phyloP scores from a whole-genome alignment of 2,113 vertebrate species.

The Alosa alosa region DNA sequence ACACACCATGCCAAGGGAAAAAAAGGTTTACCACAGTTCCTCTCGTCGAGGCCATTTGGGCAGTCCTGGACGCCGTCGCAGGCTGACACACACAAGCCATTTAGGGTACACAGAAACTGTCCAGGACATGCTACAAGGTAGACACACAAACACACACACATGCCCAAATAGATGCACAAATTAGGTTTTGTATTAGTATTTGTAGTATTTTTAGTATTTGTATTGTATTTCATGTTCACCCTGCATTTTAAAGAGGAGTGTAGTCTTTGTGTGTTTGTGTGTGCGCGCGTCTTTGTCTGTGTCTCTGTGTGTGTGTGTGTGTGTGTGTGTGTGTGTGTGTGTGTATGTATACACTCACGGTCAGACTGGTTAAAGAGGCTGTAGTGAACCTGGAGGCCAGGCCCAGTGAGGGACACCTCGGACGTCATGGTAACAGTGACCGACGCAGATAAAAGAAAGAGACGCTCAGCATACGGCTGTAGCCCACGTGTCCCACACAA shows the following conservation, averaged over 20 bases:
- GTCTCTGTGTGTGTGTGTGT: constrained; percentile 1
- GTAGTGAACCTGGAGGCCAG: constrained; percentile 82
- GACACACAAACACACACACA: constrained; percentile 25
- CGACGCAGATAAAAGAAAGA: constrained; percentile 68
- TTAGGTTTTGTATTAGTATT: too few species aligned
- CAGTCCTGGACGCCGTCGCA: constrained; percentile 92
- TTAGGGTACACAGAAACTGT: constrained; percentile 83
- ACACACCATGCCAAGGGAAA: background rate
- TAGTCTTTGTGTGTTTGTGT: background rate
- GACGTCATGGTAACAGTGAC: constrained; percentile 83
- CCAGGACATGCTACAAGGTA: constrained; percentile 80
- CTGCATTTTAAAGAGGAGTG: background rate
- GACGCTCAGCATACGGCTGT: constrained; percentile 80
- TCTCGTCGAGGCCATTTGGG: constrained; percentile 86
- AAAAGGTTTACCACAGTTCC: constrained; percentile 83
- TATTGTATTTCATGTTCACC: too few species aligned
- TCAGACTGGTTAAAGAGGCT: constrained; percentile 88
- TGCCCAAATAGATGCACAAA: background rate
- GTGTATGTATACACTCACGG: constrained; percentile 69
- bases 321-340: background rate
- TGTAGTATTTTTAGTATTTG: too few species aligned
- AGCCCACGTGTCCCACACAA: constrained; percentile 81
- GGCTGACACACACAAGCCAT: constrained; percentile 84
- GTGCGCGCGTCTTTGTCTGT: background rate
- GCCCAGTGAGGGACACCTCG: constrained; percentile 84